Evolutionary conservation across 2,888 invertebrate species (phyloP).

Genomic region (Trachelus troglodyta): DNA sequence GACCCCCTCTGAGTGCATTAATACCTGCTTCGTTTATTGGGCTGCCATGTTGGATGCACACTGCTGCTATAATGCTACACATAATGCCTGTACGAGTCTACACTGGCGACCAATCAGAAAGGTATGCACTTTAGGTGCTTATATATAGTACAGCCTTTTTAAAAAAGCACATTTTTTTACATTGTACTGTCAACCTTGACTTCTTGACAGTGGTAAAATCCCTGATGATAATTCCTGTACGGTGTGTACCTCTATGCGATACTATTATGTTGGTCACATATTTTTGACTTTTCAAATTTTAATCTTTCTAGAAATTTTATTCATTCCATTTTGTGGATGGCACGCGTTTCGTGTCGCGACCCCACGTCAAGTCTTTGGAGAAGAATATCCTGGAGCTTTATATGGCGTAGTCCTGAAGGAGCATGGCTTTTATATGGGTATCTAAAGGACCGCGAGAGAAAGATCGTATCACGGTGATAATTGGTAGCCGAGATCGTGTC

Average conservation of each 20-base stretch:
- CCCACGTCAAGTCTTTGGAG: background rate
- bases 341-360: background rate
- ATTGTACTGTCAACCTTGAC: background rate
- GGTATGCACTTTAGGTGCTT: background rate
- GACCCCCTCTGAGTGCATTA: constrained; percentile 22
- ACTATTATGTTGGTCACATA: background rate
- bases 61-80: background rate
- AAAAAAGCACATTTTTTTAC: background rate
- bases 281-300: background rate
- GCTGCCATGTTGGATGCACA: constrained; percentile 19
- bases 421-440: constrained; percentile 2
- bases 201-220: background rate
- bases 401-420: constrained; percentile 18
- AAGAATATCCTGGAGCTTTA: background rate
- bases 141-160: background rate
- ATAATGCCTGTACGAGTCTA: background rate
- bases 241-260: too few species aligned
- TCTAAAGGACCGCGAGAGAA: constrained; percentile 18
- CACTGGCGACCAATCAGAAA: background rate
- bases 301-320: background rate
- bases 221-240: background rate
- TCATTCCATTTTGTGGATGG: background rate
- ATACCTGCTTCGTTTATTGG: constrained; percentile 31
- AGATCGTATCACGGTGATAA: constrained; percentile 43
- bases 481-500: constrained; percentile 50